phyloP scores from a whole-genome alignment of 1,140 invertebrate genomes.

The Arctopsyche grandis region DNA sequence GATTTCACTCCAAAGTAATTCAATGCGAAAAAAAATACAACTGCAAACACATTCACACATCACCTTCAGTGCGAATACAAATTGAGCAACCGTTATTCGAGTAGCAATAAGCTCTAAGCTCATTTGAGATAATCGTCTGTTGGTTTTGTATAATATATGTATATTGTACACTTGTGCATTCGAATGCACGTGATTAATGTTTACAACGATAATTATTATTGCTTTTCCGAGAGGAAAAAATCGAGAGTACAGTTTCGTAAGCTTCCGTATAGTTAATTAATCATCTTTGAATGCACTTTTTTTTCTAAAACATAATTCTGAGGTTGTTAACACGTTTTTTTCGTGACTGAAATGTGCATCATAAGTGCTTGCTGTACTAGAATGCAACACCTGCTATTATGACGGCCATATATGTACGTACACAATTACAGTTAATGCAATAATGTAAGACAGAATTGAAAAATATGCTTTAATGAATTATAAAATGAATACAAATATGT shows the following conservation, averaged over 20 bases:
- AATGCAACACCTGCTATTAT: constrained; percentile 2
- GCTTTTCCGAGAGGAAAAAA: not conserved
- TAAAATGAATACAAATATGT: too few species aligned
- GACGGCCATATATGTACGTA: not conserved
- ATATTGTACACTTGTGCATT: not conserved
- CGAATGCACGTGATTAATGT: constrained; percentile 8
- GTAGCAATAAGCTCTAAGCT: not conserved
- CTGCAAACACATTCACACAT: not conserved
- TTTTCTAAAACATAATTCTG: too few species aligned
- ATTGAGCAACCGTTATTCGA: constrained; percentile 7
- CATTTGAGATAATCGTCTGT: not conserved
- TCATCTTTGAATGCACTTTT: too few species aligned
- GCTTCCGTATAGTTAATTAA: too few species aligned
- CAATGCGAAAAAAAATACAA: too few species aligned
- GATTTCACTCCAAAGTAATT: too few species aligned
- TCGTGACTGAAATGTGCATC: too few species aligned
- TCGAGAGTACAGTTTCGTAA: too few species aligned
- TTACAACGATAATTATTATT: not conserved
- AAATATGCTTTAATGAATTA: too few species aligned
- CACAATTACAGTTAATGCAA: constrained; percentile 16
- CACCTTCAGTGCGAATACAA: constrained; percentile 5
- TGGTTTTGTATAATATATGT: not conserved
- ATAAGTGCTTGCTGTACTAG: too few species aligned
- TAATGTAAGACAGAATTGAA: not conserved
- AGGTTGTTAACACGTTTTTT: too few species aligned